Conservation (phyloP, 2,797 vertebrate species). For the Heteromormyrus szaboi region DNA sequence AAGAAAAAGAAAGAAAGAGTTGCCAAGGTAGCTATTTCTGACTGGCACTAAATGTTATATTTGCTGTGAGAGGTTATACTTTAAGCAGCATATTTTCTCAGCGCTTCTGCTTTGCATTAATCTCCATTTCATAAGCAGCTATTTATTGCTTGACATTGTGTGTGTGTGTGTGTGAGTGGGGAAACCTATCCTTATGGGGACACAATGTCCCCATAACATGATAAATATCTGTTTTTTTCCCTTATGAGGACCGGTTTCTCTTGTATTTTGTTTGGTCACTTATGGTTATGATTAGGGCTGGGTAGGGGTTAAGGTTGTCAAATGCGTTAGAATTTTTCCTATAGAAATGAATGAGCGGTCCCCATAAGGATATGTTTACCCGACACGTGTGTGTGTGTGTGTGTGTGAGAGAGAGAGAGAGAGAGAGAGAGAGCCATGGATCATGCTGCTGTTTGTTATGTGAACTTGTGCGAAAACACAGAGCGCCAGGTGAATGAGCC, state of each 20-base stretch:
- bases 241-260: too few species aligned
- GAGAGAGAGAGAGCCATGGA: not conserved
- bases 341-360: too few species aligned
- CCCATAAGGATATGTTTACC: too few species aligned
- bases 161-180: too few species aligned
- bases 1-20: not conserved
- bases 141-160: not conserved
- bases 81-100: not conserved
- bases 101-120: not conserved
- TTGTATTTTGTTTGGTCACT: too few species aligned
- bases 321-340: too few species aligned
- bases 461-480: not conserved
- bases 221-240: too few species aligned
- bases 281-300: too few species aligned
- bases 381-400: not conserved
- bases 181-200: too few species aligned
- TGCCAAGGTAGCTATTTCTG: not conserved
- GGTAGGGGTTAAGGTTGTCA: too few species aligned
- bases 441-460: not conserved
- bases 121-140: not conserved
- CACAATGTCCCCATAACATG: too few species aligned
- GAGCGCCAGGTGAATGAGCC: not conserved
- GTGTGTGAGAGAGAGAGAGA: not conserved
- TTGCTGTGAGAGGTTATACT: not conserved
- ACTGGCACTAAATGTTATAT: not conserved